Evolutionary conservation across 2,888 invertebrate species (phyloP), one percentile per base, ranked within the genome.

Genomic region (Myopa tessellatipennis): DNA sequence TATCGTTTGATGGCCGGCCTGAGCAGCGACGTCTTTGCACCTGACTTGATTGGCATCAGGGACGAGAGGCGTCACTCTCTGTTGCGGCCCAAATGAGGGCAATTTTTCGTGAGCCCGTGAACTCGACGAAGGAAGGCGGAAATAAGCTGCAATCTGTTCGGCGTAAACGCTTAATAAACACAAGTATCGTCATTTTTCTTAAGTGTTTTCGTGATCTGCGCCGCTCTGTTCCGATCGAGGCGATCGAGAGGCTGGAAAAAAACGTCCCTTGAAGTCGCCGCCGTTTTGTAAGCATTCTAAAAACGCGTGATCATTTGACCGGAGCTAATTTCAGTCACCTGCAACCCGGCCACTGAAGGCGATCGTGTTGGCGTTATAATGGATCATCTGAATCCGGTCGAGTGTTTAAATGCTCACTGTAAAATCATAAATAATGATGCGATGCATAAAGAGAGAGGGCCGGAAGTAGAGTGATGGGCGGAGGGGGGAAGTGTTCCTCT

Each of bases 241-340:
- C n/a, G n/a, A n/a, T n/a, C n/a, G n/a, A n/a, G n/a, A n/a, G n/a
- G n/a, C n/a, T n/a, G n/a, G n/a, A n/a, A n/a, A n/a, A n/a, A n/a
- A n/a, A 45, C 6, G 45, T 36, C 5, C 7, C 10, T 69, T 52
- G 18, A 69, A 69, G 70, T 36, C 52, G 36, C 70, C n/a, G 70
- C 34, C 45, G 26, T 18, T 52, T 60, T 40, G 18, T 45, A 26
- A n/a, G n/a, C 36, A 3, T 16, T 16, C 40, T 16, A 34, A 45
- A 14, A 36, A n/a, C 52, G 65, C 18, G 52, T 34, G 65, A 50
- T 65, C 74, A 65, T 26, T 52, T 74, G 74, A 74, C 74, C 74
- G 74, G 50, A 45, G 74, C 74, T 74, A 74, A 74, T 74, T 26
- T 63, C 74, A 34, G 52, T 74, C 74, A 52, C 74, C 74, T 74